Conservation (phyloP, 2,888 invertebrate genomes). For the Fragum whitleyi region DNA sequence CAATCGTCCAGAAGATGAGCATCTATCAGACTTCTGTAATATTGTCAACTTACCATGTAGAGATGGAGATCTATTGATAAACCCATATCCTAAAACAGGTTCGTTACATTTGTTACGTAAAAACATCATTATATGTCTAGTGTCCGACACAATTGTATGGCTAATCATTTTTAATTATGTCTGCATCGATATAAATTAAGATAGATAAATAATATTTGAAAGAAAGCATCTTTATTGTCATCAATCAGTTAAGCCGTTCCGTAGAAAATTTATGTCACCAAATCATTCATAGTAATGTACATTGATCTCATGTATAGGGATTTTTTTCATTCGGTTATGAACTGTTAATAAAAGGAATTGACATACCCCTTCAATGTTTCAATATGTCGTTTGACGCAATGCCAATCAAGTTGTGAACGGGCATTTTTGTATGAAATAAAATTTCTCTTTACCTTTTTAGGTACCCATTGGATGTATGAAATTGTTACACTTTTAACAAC, state of each 20-base stretch:
- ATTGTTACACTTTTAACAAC: not conserved
- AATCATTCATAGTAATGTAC: too few species aligned
- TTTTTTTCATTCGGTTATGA: too few species aligned
- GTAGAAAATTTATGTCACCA: too few species aligned
- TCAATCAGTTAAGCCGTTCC: not conserved
- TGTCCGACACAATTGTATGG: not conserved
- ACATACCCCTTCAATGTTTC: too few species aligned
- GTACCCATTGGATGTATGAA: not conserved
- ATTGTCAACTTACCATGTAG: not conserved
- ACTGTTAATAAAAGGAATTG: too few species aligned
- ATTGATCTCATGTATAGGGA: too few species aligned
- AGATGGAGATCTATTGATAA: not conserved
- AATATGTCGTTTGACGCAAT: too few species aligned
- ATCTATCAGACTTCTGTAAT: not conserved
- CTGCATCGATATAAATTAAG: not conserved
- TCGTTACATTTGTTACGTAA: not conserved
- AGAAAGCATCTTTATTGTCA: not conserved
- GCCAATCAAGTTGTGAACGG: too few species aligned
- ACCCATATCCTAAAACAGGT: slow-evolving; percentile 11
- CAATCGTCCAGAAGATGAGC: not conserved
- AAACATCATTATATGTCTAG: not conserved
- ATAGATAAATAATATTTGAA: not conserved
- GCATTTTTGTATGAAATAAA: too few species aligned
- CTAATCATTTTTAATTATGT: not conserved
- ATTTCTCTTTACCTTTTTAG: not conserved